phyloP scores from a whole-genome alignment of 1,140 invertebrate genomes.

The Drosophila hydei region DNA sequence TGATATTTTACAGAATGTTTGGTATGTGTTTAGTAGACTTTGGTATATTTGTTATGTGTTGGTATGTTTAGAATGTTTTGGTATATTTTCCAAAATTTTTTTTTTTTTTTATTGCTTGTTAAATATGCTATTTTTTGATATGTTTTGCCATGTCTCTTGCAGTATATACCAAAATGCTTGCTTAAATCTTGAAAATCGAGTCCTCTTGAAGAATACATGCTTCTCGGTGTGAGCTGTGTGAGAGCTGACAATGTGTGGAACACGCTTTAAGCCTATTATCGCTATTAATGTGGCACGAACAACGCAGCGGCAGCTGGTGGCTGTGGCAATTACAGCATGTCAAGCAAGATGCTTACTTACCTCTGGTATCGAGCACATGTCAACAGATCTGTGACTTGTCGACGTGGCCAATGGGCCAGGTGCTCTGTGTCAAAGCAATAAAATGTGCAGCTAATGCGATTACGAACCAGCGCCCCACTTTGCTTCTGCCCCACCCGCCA shows the following conservation, averaged over 20 bases:
- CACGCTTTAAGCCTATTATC: conserved; percentile 38
- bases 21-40: too few relatives aligned
- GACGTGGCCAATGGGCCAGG: conserved; percentile 12
- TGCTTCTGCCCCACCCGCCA: neutral
- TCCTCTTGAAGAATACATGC: too few relatives aligned
- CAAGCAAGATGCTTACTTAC: conserved; percentile 35
- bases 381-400: conserved; percentile 24
- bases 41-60: too few relatives aligned
- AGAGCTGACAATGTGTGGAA: neutral
- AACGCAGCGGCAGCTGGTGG: conserved; percentile 36
- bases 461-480: conserved; percentile 40
- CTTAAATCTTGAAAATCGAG: too few relatives aligned
- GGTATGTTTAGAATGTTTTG: too few relatives aligned
- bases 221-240: too few relatives aligned
- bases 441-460: conserved; percentile 81
- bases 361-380: conserved; percentile 19
- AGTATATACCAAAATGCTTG: too few relatives aligned
- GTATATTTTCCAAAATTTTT: too few relatives aligned
- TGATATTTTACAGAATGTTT: too few relatives aligned
- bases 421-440: conserved; percentile 55
- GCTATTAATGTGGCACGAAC: conserved; percentile 19
- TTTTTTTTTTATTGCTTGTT: too few relatives aligned
- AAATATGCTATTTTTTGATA: too few relatives aligned
- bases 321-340: conserved; percentile 64
- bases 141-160: too few relatives aligned